Percentiles rank a stretch among this genome's conserved stretches.
These are phyloP conservation scores for Alauda arvensis DNA, from an alignment of 2,797 vertebrate genomes.

Conservation along the genomic window DNA sequence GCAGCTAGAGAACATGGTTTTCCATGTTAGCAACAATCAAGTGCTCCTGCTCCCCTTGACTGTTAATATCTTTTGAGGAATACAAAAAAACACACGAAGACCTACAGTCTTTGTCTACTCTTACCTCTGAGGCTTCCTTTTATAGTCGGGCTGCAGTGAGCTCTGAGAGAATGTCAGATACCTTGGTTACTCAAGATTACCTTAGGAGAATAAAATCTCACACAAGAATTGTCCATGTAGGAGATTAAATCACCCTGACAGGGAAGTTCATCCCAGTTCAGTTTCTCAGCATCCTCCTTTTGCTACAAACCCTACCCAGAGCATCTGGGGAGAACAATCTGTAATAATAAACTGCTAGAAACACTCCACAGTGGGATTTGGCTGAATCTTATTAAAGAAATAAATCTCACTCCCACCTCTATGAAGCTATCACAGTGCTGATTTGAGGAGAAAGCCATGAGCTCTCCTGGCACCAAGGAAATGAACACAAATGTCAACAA, in stretches of 20 bases:
- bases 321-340: constrained; percentile 1
- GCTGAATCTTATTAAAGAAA: constrained; percentile 66
- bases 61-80: background rate
- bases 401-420: constrained; percentile 55
- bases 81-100: background rate
- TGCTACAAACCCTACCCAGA: background rate
- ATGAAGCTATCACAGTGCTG: background rate
- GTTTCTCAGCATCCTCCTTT: constrained; percentile 16
- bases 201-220: background rate
- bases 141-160: background rate
- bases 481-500: constrained; percentile 33
- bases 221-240: background rate
- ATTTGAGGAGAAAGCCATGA: constrained; percentile 29
- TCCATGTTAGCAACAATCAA: background rate
- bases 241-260: background rate
- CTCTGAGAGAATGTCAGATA: background rate
- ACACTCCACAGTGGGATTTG: constrained; percentile 35
- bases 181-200: background rate
- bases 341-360: constrained; percentile 49
- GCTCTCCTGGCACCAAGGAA: constrained; percentile 33
- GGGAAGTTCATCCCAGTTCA: background rate
- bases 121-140: background rate
- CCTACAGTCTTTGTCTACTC: background rate
- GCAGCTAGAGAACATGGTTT: background rate
- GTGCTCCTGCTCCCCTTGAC: background rate